These are phyloP conservation scores for Steinernema feltiae DNA, from an alignment of 1,140 invertebrate genomes.

Conservation along the genomic window DNA sequence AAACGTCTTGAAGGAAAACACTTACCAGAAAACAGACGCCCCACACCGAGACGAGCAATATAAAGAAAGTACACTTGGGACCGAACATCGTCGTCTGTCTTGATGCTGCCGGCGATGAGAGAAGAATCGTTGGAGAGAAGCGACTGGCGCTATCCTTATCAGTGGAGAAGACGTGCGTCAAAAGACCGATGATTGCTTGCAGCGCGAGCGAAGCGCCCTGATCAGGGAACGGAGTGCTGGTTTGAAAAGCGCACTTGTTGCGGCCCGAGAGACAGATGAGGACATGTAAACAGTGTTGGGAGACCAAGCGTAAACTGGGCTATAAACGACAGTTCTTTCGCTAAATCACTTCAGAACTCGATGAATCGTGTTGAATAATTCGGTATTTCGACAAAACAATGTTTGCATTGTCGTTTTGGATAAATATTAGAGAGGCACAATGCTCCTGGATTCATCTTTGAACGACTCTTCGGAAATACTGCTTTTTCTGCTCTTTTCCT, in stretches of 20 bases:
- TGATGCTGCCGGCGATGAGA: background rate
- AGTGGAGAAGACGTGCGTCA: background rate
- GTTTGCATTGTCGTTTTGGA: too few species aligned
- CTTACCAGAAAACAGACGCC: constrained; percentile 45
- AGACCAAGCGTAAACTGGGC: too few species aligned
- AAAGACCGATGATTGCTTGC: constrained; percentile 11
- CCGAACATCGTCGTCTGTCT: constrained; percentile 27
- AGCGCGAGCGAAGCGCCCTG: constrained; percentile 9
- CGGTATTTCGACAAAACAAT: too few species aligned
- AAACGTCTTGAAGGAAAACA: constrained; percentile 12
- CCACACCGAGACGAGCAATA: constrained; percentile 42
- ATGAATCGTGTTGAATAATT: too few species aligned
- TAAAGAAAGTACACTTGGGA: constrained; percentile 29
- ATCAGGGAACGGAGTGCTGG: constrained; percentile 7
- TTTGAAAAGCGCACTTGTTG: constrained; percentile 8
- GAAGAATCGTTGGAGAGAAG: background rate
- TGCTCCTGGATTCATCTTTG: too few species aligned
- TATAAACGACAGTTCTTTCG: too few species aligned
- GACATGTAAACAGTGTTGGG: too few species aligned
- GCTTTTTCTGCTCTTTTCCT: too few species aligned
- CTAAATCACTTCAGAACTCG: too few species aligned
- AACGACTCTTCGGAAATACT: too few species aligned
- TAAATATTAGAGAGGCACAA: too few species aligned
- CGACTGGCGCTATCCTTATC: background rate
- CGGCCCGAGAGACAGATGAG: too few species aligned